These are phyloP conservation scores for Galeopsomyia nigrocyanea DNA, from an alignment of 2,888 invertebrate genomes.

Conservation along the genomic window DNA sequence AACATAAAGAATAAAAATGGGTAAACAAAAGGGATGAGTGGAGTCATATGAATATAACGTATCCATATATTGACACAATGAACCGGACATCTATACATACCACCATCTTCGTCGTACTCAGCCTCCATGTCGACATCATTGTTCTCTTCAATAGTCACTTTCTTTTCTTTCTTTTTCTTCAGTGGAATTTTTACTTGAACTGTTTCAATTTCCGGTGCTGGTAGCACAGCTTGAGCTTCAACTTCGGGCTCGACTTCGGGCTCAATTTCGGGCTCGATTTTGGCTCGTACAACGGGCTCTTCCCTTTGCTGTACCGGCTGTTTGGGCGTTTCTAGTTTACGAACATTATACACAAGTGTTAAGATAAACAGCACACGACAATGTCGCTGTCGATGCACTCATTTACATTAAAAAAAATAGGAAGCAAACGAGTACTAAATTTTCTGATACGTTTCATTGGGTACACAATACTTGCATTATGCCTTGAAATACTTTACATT, in stretches of 20 bases:
- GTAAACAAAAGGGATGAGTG: background rate
- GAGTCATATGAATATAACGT: too few species aligned
- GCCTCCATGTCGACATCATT: slow-evolving; percentile 45
- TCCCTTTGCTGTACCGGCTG: slow-evolving; percentile 14
- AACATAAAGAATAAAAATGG: background rate
- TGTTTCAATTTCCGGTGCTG: slow-evolving; percentile 46
- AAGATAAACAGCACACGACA: slow-evolving; percentile 18
- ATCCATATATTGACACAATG: too few species aligned
- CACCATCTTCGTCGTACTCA: slow-evolving; percentile 44
- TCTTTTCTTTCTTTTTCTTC: slow-evolving; percentile 42
- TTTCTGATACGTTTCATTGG: too few species aligned
- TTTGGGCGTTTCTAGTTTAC: slow-evolving; percentile 31
- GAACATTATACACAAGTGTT: slow-evolving; percentile 34
- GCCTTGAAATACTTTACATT: too few species aligned
- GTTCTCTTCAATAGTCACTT: slow-evolving; percentile 36
- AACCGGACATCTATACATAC: slow-evolving; percentile 25
- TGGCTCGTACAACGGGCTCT: slow-evolving; percentile 18
- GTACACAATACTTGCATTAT: too few species aligned
- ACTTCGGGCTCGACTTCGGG: slow-evolving; percentile 14
- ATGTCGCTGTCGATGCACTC: background rate
- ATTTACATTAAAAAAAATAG: too few species aligned
- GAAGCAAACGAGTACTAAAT: too few species aligned
- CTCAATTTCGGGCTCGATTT: slow-evolving; percentile 14
- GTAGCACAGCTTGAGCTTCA: slow-evolving; percentile 36
- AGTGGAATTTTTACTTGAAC: slow-evolving; percentile 27